Evolutionary conservation across 2,113 vertebrate genomes (phyloP).

Genomic region (Mesembrinibis cayennensis): DNA sequence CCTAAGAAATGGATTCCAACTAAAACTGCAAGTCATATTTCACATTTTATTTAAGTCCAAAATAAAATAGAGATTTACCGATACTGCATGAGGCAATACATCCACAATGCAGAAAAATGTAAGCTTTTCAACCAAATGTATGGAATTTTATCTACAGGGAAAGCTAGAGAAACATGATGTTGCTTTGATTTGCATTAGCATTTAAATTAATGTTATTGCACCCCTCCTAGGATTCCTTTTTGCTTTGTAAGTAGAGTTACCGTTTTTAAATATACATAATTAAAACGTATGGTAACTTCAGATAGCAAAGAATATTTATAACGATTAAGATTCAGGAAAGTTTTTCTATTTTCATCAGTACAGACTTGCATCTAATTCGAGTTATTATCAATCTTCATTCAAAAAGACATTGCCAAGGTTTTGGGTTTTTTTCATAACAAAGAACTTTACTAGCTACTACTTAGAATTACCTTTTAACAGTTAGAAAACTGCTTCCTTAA

Average conservation of each 20-base stretch:
- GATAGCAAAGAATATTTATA: conserved; percentile 55
- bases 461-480: not conserved
- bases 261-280: conserved; percentile 31
- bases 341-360: conserved; percentile 33
- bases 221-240: conserved; percentile 43
- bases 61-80: not conserved
- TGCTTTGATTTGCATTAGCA: conserved; percentile 40
- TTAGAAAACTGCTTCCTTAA: conserved; percentile 12
- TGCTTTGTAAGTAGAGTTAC: conserved; percentile 36
- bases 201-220: conserved; percentile 59
- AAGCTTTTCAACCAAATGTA: conserved; percentile 44
- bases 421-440: not conserved
- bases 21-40: conserved; percentile 28
- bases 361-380: conserved; percentile 27
- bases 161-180: conserved; percentile 48
- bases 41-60: conserved; percentile 30
- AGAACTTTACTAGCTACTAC: not conserved
- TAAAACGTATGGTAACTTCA: conserved; percentile 45
- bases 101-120: conserved; percentile 35
- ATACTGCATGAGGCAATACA: conserved; percentile 14
- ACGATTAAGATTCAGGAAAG: conserved; percentile 32
- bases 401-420: conserved; percentile 72
- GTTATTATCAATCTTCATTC: conserved; percentile 4
- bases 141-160: conserved; percentile 35
- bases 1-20: conserved; percentile 17